These are phyloP conservation scores for Cavia porcellus DNA, from an alignment of 2,113 vertebrate genomes.

Conservation along the genomic window DNA sequence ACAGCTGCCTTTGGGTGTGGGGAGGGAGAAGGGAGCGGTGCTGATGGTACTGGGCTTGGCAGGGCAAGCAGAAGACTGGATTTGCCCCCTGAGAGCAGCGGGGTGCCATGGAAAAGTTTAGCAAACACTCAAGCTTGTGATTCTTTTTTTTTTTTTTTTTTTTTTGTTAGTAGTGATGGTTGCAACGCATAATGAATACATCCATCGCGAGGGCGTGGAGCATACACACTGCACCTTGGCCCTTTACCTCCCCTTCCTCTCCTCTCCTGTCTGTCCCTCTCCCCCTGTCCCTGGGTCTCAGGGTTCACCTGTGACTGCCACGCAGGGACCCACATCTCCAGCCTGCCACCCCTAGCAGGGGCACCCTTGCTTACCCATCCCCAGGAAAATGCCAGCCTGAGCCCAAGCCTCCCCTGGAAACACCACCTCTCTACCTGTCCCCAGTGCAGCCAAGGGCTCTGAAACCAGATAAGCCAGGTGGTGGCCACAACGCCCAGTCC, in stretches of 20 bases:
- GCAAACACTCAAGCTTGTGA: fast-evolving
- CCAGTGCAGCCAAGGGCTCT: background rate
- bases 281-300: background rate
- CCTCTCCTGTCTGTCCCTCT: background rate
- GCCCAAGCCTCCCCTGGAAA: background rate
- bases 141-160: background rate
- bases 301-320: background rate
- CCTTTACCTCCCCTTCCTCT: background rate
- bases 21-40: background rate
- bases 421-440: background rate
- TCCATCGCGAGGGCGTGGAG: background rate
- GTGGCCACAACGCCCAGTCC: too few species aligned
- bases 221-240: background rate
- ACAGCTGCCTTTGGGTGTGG: fast-evolving
- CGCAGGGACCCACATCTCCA: background rate
- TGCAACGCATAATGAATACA: background rate
- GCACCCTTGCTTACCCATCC: fast-evolving
- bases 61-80: background rate
- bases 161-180: background rate
- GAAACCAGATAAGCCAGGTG: background rate
- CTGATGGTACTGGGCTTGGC: fast-evolving
- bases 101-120: background rate
- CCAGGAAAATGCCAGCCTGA: background rate
- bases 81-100: background rate
- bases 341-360: background rate